Evolutionary conservation across 2,113 vertebrate genomes (phyloP).

Genomic region (Megaleporinus macrocephalus): DNA sequence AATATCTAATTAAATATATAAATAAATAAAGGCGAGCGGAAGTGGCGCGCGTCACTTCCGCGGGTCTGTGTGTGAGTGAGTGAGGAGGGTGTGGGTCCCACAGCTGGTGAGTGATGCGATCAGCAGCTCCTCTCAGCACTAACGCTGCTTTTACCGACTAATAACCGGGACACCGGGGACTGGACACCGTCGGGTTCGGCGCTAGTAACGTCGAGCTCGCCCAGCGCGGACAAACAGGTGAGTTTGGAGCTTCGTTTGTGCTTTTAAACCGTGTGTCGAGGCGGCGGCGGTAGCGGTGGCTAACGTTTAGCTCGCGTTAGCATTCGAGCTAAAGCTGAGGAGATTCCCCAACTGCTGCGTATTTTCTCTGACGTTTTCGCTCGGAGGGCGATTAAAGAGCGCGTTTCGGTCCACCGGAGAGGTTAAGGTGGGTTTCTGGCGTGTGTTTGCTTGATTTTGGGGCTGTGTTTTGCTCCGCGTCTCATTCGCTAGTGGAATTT

Average conservation of each 20-base stretch:
- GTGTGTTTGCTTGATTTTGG: no score
- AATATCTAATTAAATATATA: no score
- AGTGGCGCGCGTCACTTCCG: no score
- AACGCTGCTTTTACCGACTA: neutral
- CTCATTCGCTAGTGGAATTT: no score
- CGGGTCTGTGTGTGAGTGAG: constrained; percentile 27
- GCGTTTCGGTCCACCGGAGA: no score
- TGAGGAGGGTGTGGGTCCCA: constrained; percentile 76
- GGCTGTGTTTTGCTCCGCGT: no score
- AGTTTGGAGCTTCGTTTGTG: neutral
- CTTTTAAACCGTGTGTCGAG: constrained; percentile 67
- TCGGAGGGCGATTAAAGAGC: neutral
- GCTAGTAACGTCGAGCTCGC: neutral
- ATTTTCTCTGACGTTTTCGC: neutral
- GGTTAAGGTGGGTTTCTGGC: no score
- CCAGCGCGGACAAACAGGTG: constrained; percentile 42
- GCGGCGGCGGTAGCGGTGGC: constrained; percentile 40
- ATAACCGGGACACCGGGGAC: neutral
- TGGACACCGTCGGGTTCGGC: neutral
- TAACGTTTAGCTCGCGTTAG: constrained; percentile 47
- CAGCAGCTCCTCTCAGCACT: constrained; percentile 13
- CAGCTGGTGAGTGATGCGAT: constrained; percentile 78
- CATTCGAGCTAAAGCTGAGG: neutral
- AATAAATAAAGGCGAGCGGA: no score
- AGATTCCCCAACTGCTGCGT: no score